Evolutionary conservation across 2,797 vertebrate species (phyloP).

Genomic region (Enteromius argenteus): DNA sequence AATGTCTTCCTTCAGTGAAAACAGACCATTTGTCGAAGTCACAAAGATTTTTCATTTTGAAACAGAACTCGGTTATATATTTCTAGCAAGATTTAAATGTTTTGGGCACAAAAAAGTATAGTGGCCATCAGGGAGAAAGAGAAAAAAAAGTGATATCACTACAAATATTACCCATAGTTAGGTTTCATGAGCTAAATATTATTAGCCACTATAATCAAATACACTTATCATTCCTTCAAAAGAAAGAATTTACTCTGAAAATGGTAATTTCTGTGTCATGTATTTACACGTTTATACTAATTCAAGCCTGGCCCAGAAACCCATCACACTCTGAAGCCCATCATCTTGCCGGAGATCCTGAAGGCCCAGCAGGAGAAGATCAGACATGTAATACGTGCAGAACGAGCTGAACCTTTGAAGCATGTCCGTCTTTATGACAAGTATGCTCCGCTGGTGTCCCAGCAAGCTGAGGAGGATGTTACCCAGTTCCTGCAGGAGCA

Average conservation of each 20-base stretch:
- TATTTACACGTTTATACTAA: constrained; percentile 8
- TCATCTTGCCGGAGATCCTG: constrained; percentile 84
- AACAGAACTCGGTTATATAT: background rate
- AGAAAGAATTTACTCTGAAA: background rate
- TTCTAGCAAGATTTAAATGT: background rate
- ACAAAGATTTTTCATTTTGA: background rate
- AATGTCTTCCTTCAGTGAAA: background rate
- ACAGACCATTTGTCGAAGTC: background rate
- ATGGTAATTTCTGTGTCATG: background rate
- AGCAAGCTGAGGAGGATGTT: constrained; percentile 81
- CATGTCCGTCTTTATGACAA: constrained; percentile 84
- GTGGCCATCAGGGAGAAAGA: background rate
- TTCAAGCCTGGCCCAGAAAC: constrained; percentile 70
- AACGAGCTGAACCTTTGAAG: constrained; percentile 78
- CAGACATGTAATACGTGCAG: constrained; percentile 73
- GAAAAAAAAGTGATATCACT: background rate
- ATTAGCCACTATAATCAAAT: background rate
- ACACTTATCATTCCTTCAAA: background rate
- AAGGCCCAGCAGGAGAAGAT: constrained; percentile 78
- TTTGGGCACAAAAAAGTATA: background rate
- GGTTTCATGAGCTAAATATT: background rate
- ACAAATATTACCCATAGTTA: background rate
- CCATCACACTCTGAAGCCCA: constrained; percentile 78
- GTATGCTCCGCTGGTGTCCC: constrained; percentile 81
- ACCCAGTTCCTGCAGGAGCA: constrained; percentile 81